Evolutionary conservation across 1,140 invertebrate genomes (phyloP).

Genomic region (Hycleus phaleratus): DNA sequence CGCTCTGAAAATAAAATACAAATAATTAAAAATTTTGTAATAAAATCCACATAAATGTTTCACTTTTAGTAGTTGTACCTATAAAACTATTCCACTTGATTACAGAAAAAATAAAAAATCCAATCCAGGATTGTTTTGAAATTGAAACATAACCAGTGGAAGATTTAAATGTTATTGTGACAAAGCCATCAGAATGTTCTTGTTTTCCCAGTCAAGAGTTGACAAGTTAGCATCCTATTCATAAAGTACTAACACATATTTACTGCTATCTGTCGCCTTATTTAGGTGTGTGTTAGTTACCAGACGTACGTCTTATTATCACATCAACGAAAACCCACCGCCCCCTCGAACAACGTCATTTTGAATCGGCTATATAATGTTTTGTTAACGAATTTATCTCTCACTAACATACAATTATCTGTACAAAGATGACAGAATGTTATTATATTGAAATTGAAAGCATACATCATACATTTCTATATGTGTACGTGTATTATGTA

Average conservation of each 20-base stretch:
- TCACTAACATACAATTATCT: slow-evolving; percentile 31
- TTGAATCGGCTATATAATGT: slow-evolving; percentile 14
- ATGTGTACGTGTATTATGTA: too few relatives aligned
- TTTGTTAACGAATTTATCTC: slow-evolving; percentile 33
- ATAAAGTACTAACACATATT: background rate
- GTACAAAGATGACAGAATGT: slow-evolving; percentile 30
- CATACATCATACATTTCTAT: slow-evolving; percentile 12
- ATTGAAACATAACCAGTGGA: too few relatives aligned
- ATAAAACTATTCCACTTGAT: too few relatives aligned
- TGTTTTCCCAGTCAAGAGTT: slow-evolving; percentile 11
- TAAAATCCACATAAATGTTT: too few relatives aligned
- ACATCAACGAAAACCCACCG: slow-evolving; percentile 2
- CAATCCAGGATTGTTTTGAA: too few relatives aligned
- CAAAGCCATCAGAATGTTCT: slow-evolving; percentile 7
- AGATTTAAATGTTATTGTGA: too few relatives aligned
- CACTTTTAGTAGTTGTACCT: too few relatives aligned
- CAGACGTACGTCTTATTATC: slow-evolving; percentile 7
- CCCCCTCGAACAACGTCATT: background rate
- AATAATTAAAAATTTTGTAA: too few relatives aligned
- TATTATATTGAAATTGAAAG: slow-evolving; percentile 30
- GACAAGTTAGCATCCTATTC: slow-evolving; percentile 12
- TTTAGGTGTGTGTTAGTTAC: too few relatives aligned
- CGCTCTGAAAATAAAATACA: too few relatives aligned
- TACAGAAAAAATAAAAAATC: too few relatives aligned
- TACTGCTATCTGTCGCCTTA: too few relatives aligned